phyloP scores from a whole-genome alignment of 2,113 vertebrate genomes.

The Ctenodactylus gundi region DNA sequence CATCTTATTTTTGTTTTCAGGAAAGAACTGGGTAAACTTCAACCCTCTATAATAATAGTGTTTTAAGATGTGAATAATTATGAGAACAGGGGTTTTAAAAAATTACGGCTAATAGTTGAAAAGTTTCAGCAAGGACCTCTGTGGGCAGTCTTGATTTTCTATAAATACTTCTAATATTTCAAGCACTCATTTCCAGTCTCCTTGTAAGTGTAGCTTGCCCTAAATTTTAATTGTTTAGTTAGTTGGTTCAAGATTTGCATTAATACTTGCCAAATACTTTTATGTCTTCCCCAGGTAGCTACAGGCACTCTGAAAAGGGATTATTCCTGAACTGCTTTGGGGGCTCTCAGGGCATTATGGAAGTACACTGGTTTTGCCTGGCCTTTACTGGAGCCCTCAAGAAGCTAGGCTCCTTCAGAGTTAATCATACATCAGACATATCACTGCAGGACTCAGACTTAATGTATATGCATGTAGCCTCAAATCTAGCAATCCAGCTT shows the following conservation, averaged over 20 bases:
- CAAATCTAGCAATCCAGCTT: background rate
- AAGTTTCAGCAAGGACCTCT: background rate
- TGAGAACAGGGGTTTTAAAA: background rate
- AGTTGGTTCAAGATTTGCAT: background rate
- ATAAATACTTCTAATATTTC: background rate
- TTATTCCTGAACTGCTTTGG: background rate
- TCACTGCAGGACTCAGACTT: background rate
- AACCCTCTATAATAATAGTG: background rate
- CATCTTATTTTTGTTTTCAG: background rate
- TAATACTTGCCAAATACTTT: background rate
- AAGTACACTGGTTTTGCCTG: background rate
- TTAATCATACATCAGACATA: background rate
- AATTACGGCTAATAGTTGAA: background rate
- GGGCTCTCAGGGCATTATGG: background rate
- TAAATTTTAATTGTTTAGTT: background rate
- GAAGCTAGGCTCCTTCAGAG: background rate
- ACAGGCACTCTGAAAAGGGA: background rate
- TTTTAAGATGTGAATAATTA: background rate
- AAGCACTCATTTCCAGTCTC: background rate
- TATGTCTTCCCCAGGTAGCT: background rate
- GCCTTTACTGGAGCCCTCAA: background rate
- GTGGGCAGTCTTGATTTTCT: background rate
- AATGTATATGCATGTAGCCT: background rate
- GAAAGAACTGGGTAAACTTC: background rate
- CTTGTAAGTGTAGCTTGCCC: background rate